These are phyloP conservation scores for Semnornis frantzii DNA, from an alignment of 2,113 vertebrate species.

Conservation along the genomic window DNA sequence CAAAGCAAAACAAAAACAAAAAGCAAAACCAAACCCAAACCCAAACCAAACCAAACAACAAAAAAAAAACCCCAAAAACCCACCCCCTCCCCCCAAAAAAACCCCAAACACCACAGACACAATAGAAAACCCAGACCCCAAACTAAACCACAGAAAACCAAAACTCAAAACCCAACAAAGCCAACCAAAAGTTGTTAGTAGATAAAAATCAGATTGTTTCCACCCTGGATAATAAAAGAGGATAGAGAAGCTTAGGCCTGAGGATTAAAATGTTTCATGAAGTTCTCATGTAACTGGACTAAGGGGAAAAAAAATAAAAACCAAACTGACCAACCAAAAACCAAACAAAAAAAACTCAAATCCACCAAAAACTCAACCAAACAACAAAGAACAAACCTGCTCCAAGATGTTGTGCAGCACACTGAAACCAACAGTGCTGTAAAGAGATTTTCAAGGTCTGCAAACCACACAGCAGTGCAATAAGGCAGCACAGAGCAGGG, in stretches of 20 bases:
- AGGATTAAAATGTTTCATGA: background rate
- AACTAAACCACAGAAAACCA: too few relatives aligned
- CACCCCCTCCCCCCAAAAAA: too few relatives aligned
- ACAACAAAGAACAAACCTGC: background rate
- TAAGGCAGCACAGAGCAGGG: background rate
- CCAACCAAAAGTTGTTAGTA: background rate
- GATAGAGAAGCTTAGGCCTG: background rate
- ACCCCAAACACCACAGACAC: too few relatives aligned
- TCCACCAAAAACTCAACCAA: background rate
- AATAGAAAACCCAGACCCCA: too few relatives aligned
- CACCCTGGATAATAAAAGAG: background rate
- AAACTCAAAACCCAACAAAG: too few relatives aligned
- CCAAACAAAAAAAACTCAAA: too few relatives aligned
- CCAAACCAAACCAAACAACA: too few relatives aligned
- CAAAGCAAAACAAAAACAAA: too few relatives aligned
- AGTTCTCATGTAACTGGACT: background rate
- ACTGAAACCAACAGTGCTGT: background rate
- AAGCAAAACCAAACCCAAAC: too few relatives aligned
- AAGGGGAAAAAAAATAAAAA: background rate
- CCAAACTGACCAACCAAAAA: background rate
- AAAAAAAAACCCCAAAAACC: too few relatives aligned
- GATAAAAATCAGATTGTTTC: background rate
- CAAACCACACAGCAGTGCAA: background rate
- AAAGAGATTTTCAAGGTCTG: background rate
- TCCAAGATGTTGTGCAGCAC: background rate